These are phyloP conservation scores for Raja brachyura DNA, from an alignment of 2,113 vertebrate species.

Conservation along the genomic window DNA sequence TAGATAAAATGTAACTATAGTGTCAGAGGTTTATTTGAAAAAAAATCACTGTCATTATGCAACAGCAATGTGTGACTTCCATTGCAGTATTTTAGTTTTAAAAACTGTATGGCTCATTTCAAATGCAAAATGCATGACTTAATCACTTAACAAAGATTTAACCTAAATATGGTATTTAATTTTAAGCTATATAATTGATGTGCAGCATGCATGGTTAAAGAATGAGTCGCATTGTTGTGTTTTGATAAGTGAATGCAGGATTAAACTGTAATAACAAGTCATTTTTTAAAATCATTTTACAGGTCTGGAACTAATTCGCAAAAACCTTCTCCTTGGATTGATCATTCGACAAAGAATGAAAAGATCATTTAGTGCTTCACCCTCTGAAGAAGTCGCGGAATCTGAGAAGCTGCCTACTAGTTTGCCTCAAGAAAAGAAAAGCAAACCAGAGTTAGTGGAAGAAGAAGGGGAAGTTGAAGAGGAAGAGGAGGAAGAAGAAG, in stretches of 20 bases:
- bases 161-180: neutral
- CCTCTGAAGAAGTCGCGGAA: constrained; percentile 65
- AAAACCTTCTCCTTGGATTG: constrained; percentile 84
- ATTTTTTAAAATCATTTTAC: constrained; percentile 46
- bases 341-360: constrained; percentile 90
- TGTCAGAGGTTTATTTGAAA: neutral
- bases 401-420: constrained; percentile 56
- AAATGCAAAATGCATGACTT: neutral
- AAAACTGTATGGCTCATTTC: too few species aligned
- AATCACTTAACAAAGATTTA: neutral
- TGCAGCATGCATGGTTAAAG: neutral
- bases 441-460: constrained; percentile 56
- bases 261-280: neutral
- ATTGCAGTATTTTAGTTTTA: neutral
- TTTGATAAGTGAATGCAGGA: neutral
- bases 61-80: neutral
- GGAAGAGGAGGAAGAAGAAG: constrained; percentile 61
- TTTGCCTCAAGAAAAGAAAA: constrained; percentile 73
- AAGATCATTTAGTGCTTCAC: constrained; percentile 62
- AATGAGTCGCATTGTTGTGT: neutral
- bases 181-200: neutral
- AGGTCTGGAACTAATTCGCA: constrained; percentile 87
- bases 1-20: neutral
- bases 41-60: neutral
- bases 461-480: constrained; percentile 46